phyloP scores from a whole-genome alignment of 2,888 invertebrate species.

The Archaeoteleia sp. region DNA sequence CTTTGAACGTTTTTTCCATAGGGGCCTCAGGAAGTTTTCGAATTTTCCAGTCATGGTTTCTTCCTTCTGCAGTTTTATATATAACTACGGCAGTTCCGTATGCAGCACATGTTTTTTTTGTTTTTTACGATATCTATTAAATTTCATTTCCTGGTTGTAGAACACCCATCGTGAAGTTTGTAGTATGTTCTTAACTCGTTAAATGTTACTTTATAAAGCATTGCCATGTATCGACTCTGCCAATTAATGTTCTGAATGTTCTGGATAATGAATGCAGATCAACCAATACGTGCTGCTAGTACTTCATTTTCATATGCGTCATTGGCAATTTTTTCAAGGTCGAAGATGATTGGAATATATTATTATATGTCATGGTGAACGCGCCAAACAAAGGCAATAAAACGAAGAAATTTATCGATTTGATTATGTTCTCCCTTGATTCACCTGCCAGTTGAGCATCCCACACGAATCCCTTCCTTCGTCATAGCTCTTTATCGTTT shows the following conservation, averaged over 20 bases:
- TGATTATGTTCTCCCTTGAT: conserved; percentile 16
- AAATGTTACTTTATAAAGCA: too few relatives aligned
- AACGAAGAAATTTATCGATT: conserved; percentile 22
- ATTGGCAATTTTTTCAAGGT: conserved; percentile 27
- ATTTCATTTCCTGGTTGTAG: too few relatives aligned
- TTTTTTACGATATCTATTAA: too few relatives aligned
- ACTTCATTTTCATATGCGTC: background rate
- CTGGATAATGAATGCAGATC: conserved; percentile 24
- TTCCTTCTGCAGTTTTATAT: conserved; percentile 12
- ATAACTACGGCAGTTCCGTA: conserved; percentile 19
- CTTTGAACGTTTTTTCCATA: conserved; percentile 10
- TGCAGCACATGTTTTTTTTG: conserved; percentile 8
- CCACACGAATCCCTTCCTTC: conserved; percentile 33
- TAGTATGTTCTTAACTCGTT: too few relatives aligned
- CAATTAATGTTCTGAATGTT: too few relatives aligned
- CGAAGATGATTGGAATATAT: conserved; percentile 8
- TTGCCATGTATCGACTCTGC: background rate
- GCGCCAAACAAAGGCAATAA: conserved; percentile 10
- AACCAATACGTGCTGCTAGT: conserved; percentile 3
- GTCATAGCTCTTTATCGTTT: conserved; percentile 19
- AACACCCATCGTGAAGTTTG: too few relatives aligned
- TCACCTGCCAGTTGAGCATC: conserved; percentile 46
- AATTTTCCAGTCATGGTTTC: conserved; percentile 16
- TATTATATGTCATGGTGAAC: conserved; percentile 3
- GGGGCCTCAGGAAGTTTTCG: background rate